Evolutionary conservation across 2,113 vertebrate genomes (phyloP).

Genomic region (Arizona elegans): DNA sequence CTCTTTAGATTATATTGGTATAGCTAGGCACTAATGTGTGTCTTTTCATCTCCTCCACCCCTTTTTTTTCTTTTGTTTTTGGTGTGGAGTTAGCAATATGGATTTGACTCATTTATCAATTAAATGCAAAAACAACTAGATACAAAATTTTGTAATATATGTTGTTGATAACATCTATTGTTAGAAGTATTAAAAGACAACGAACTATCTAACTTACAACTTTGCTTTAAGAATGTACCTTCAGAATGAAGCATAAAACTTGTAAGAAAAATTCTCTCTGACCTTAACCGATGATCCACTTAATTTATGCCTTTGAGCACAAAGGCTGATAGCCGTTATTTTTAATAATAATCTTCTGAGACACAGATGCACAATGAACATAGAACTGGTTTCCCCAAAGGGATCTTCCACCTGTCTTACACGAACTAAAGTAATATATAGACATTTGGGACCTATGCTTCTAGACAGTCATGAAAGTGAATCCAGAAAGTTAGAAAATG

Average conservation of each 20-base stretch:
- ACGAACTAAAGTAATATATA: slow-evolving; percentile 30
- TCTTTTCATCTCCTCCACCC: background rate
- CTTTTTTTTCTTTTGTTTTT: background rate
- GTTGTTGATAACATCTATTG: background rate
- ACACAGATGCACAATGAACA: slow-evolving; percentile 18
- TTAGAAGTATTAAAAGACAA: background rate
- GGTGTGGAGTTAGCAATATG: background rate
- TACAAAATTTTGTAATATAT: background rate
- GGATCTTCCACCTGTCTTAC: slow-evolving; percentile 45
- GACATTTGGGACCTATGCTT: slow-evolving; percentile 31
- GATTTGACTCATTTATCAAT: background rate
- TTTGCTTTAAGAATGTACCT: background rate
- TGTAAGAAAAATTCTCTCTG: slow-evolving; percentile 3
- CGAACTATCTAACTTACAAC: background rate
- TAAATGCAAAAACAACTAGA: background rate
- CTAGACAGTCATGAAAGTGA: slow-evolving; percentile 49
- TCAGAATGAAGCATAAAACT: background rate
- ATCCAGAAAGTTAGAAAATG: slow-evolving; percentile 27
- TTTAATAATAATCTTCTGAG: slow-evolving; percentile 48
- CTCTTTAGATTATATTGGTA: background rate
- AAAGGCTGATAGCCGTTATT: slow-evolving; percentile 6
- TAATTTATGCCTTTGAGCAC: slow-evolving; percentile 19
- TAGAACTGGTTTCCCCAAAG: slow-evolving; percentile 31
- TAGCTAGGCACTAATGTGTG: background rate
- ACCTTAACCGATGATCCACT: slow-evolving; percentile 4